Percentiles rank a stretch among this genome's conserved stretches.
Evolutionary conservation across 2,797 vertebrate species (phyloP).

Genomic region (Enteromius thamalakanensis): DNA sequence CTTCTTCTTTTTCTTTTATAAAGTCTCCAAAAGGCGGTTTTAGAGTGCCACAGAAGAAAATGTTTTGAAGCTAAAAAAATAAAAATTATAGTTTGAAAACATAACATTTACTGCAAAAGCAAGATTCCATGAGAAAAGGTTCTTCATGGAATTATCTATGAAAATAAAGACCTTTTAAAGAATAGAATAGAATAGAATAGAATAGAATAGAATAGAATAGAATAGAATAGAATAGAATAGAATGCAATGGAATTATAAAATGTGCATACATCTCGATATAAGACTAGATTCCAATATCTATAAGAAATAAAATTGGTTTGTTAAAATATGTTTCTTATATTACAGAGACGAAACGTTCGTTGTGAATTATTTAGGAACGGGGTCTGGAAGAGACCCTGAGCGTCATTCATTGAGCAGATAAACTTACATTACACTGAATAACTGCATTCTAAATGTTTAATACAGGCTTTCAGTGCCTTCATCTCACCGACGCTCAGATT

Average conservation of each 20-base stretch:
- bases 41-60: not conserved
- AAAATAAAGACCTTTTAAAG: not conserved
- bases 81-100: not conserved
- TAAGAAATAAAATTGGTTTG: not conserved
- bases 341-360: slow-evolving; percentile 83
- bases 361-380: not conserved
- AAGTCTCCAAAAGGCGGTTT: not conserved
- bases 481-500: not conserved
- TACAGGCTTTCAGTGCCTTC: not conserved
- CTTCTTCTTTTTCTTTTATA: no score
- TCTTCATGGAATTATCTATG: fast-evolving
- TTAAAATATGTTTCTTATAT: slow-evolving; percentile 8
- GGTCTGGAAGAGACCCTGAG: not conserved
- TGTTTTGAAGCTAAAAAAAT: no score
- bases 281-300: not conserved
- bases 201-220: not conserved
- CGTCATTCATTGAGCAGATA: not conserved
- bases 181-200: not conserved
- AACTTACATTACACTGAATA: slow-evolving; percentile 5
- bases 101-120: not conserved
- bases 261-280: not conserved
- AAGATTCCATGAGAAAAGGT: no score
- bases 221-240: not conserved
- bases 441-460: slow-evolving; percentile 3
- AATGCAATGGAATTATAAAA: not conserved